phyloP scores from a whole-genome alignment of 2,113 vertebrate species.

The Tichodroma muraria region DNA sequence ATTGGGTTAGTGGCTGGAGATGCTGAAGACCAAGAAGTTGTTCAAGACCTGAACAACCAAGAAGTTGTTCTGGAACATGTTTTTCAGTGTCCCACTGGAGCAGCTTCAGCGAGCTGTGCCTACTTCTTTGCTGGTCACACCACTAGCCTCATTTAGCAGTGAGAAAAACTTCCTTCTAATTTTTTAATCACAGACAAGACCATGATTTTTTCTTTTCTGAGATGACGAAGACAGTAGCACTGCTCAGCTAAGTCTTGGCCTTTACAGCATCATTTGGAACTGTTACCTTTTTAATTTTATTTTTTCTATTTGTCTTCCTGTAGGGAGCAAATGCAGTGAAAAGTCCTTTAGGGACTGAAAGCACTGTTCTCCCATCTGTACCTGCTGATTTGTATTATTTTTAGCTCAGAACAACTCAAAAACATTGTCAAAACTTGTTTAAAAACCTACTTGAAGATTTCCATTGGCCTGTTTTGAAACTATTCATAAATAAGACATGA shows the following conservation, averaged over 20 bases:
- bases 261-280: neutral
- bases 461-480: slow-evolving; percentile 5
- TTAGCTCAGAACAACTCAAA: slow-evolving; percentile 3
- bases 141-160: neutral
- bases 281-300: no score
- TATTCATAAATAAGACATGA: neutral
- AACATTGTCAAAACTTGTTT: slow-evolving; percentile 38
- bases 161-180: neutral
- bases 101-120: neutral
- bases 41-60: no score
- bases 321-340: neutral
- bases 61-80: neutral
- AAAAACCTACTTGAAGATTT: neutral
- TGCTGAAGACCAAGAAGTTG: neutral
- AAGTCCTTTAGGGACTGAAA: neutral
- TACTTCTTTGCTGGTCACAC: neutral
- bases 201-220: neutral
- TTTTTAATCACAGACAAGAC: neutral
- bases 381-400: slow-evolving; percentile 9
- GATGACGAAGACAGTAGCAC: neutral
- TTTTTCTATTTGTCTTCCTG: neutral
- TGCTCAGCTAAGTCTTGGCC: neutral
- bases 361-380: neutral
- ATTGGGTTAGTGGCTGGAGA: neutral
- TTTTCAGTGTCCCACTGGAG: neutral